Percentiles rank a stretch among this genome's conserved stretches.
phyloP scores from a whole-genome alignment of 2,113 vertebrate genomes.

The Pholis gunnellus region DNA sequence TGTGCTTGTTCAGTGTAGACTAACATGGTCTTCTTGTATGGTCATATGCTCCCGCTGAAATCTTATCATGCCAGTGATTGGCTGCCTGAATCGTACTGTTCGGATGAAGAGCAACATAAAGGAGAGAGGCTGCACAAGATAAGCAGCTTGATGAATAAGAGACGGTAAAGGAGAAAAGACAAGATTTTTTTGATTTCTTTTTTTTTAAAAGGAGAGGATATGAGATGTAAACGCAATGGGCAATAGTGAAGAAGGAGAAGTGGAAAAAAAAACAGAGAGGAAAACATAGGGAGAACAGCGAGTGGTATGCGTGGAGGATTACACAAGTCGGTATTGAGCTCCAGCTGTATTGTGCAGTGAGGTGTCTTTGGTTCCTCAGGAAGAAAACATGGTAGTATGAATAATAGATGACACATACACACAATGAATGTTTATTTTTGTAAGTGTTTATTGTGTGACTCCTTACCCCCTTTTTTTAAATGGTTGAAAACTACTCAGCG shows the following conservation, averaged over 20 bases:
- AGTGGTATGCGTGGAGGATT: conserved; percentile 64
- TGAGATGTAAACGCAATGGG: conserved; percentile 4
- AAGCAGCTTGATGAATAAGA: conserved; percentile 43
- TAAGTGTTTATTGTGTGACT: conserved; percentile 16
- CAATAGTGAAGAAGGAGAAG: conserved; percentile 28
- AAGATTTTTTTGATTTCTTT: not conserved
- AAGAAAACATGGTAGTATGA: conserved; percentile 56
- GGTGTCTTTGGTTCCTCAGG: conserved; percentile 56
- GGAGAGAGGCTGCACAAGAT: conserved; percentile 22
- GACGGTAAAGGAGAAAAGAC: conserved; percentile 10
- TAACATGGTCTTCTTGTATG: not conserved
- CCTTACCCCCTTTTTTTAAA: conserved; percentile 25
- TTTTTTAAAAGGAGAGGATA: not conserved
- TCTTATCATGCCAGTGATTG: conserved; percentile 11
- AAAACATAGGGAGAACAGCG: conserved; percentile 38
- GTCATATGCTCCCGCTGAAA: not conserved
- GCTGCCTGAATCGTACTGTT: conserved; percentile 17
- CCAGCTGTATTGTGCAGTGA: conserved; percentile 56
- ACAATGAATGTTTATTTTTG: conserved; percentile 55
- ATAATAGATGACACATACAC: conserved; percentile 62
- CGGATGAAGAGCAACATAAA: conserved; percentile 4
- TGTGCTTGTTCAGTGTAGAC: not conserved
- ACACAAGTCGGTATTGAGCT: conserved; percentile 52
- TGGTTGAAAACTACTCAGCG: not conserved
- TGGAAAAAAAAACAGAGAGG: conserved; percentile 16